A percentile compares a stretch with the other conserved stretches of the same genome.
These are phyloP conservation scores for Eonycteris spelaea DNA, from an alignment of 2,113 vertebrate species.

Conservation along the genomic window DNA sequence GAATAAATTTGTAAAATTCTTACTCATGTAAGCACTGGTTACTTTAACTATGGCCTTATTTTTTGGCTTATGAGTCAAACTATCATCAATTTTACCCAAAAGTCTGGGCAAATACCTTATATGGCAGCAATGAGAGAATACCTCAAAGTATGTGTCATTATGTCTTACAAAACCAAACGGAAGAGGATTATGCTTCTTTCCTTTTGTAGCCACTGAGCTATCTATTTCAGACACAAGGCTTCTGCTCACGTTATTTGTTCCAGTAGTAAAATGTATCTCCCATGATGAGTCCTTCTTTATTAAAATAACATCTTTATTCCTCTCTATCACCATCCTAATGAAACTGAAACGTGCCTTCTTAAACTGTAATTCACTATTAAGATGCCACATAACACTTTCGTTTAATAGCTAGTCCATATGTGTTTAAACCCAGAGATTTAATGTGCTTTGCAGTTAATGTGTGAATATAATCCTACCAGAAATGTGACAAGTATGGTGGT, in stretches of 20 bases:
- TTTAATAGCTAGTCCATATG: background rate
- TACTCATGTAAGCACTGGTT: background rate
- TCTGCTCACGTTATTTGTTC: background rate
- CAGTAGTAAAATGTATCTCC: background rate
- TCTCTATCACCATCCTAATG: background rate
- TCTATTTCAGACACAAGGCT: background rate
- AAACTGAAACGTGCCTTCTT: background rate
- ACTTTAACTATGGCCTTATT: conserved; percentile 30
- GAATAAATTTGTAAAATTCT: background rate
- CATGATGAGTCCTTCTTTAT: background rate
- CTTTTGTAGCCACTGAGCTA: background rate
- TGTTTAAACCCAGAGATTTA: background rate
- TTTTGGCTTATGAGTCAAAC: conserved; percentile 59
- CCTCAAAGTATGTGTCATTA: conserved; percentile 42
- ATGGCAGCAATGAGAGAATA: conserved; percentile 57
- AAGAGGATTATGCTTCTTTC: background rate
- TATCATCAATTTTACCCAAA: conserved; percentile 45
- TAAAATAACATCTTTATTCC: background rate
- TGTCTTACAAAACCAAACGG: conserved; percentile 34
- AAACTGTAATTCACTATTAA: background rate
- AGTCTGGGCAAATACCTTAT: conserved; percentile 57
- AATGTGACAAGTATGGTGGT: background rate
- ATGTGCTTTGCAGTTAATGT: background rate
- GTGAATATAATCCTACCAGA: background rate
- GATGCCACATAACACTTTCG: background rate